phyloP scores from a whole-genome alignment of 2,113 vertebrate species.

The Xiphophorus hellerii region DNA sequence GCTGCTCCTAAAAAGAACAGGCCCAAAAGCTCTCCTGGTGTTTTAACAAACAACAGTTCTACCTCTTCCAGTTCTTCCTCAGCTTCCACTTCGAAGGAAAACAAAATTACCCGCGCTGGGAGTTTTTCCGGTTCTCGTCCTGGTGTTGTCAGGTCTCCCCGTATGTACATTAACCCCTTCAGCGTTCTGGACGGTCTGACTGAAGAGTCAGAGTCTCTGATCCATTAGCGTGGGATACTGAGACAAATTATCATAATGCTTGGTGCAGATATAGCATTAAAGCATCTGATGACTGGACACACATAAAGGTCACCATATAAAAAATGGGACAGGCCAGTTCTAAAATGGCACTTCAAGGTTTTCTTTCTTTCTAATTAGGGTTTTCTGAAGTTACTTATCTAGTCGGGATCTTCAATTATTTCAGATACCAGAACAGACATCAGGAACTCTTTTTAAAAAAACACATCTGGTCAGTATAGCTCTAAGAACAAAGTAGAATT shows the following conservation, averaged over 20 bases:
- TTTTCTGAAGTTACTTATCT: too few species aligned
- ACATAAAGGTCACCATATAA: too few species aligned
- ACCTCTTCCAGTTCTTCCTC: not conserved
- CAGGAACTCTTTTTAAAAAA: too few species aligned
- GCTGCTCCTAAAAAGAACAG: not conserved
- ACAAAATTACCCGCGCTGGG: accelerated
- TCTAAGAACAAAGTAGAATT: too few species aligned
- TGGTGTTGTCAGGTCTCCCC: not conserved
- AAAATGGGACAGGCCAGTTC: too few species aligned
- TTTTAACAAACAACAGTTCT: not conserved
- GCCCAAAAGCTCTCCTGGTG: not conserved
- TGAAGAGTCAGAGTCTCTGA: not conserved
- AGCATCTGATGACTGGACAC: too few species aligned
- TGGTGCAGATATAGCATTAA: too few species aligned
- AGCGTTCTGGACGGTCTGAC: not conserved
- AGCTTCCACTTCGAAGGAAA: not conserved
- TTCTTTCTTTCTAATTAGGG: too few species aligned
- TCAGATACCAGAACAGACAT: not conserved
- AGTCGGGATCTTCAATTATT: too few species aligned
- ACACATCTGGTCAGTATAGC: too few species aligned
- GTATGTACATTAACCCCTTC: not conserved
- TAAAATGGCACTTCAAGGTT: too few species aligned
- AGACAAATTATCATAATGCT: not conserved
- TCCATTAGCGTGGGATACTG: not conserved
- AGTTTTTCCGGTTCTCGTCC: not conserved